Base-by-base conservation (phyloP, 1,140 invertebrate species). In the Elymnias hypermnestra region DNA sequence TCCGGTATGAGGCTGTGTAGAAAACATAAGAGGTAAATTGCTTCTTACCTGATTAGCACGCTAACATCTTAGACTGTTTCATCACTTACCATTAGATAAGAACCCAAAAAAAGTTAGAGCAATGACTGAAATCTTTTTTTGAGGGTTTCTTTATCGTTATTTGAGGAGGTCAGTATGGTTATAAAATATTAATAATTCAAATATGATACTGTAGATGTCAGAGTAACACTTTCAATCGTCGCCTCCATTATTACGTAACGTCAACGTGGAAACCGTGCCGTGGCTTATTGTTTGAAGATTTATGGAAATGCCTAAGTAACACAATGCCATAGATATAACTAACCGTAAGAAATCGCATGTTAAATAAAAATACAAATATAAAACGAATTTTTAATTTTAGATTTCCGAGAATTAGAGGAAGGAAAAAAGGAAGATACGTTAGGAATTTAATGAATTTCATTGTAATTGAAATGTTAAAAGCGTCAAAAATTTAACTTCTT, bases 181-280 rank as follows among this genome's bases (percentile, higher is more conserved):
- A 29, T 13, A 13, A 21, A 21, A 29, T 13, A 12, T 13, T 13
- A 2, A 4, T 29, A 13, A 7, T 33, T 15, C 7, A 2, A 5
- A 33, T 33, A 8, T 33, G 13, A 33, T 33, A 15, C 13, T 33
- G 14, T 33, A 15, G 29, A 43, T 43, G 29, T 43, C 33, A 43
- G 40, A 33, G 13, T 12, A 45, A 45, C 43, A 47, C 35, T 47
- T 39, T 47, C 44, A 28, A 15, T 47, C 36, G 44, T 38, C 44
- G 36, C 36, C 36, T 39, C 33, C 26, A 43, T 47, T 38, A 36
- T 47, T 47, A 26, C 36, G 44, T 47, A 33, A 33, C 14, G 13
- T 8, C 14, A 39, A 47, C 36, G 18, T 37, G 44, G 44, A 28
- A 39, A 38, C 35, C 35, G 29, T 33, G 18, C 23, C 36, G 36